phyloP scores from a whole-genome alignment of 2,797 vertebrate species.

The Manis javanica region DNA sequence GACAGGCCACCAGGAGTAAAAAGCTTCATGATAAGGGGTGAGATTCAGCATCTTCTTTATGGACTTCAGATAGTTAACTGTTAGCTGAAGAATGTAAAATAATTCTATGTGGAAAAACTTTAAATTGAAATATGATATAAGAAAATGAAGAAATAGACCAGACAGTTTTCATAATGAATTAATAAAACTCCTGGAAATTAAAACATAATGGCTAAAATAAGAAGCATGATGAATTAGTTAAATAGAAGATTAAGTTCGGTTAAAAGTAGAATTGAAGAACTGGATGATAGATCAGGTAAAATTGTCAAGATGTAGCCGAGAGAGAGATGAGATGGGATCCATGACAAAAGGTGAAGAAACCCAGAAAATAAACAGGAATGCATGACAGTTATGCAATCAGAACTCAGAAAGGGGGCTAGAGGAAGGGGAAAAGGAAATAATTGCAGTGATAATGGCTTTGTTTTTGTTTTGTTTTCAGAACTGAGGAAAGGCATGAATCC shows the following conservation, averaged over 20 bases:
- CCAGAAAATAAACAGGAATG: not conserved
- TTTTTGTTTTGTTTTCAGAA: not conserved
- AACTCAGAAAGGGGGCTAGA: not conserved
- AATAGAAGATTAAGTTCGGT: not conserved
- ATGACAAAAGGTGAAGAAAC: not conserved
- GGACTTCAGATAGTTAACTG: no score
- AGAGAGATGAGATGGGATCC: rapidly evolving
- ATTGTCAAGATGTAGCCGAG: not conserved
- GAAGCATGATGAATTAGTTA: not conserved
- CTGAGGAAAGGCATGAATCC: not conserved
- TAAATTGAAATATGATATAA: no score
- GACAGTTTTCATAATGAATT: not conserved
- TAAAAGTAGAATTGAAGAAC: not conserved
- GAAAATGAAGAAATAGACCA: no score
- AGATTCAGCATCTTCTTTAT: no score
- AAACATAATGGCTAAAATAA: not conserved
- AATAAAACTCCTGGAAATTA: not conserved
- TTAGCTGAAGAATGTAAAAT: not conserved
- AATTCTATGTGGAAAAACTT: not conserved
- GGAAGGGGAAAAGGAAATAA: not conserved
- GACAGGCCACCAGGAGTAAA: not conserved
- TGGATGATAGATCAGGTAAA: not conserved
- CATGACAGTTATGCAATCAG: rapidly evolving
- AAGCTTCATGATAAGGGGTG: no score
- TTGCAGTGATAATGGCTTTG: not conserved